Conservation (phyloP, 2,113 vertebrate genomes). For the Platichthys flesus region DNA sequence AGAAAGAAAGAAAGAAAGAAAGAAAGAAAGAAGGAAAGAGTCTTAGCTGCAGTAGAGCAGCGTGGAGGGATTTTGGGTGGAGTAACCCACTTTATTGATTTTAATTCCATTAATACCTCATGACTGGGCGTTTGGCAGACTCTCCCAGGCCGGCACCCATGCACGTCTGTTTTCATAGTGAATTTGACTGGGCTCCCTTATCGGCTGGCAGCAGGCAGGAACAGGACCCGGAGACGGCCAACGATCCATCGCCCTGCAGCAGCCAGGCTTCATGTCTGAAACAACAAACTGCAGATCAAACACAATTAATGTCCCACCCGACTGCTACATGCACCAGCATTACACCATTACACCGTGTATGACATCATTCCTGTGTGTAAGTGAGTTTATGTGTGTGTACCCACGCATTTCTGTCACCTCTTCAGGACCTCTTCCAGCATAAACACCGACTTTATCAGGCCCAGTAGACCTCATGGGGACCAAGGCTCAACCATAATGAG, state of each 20-base stretch:
- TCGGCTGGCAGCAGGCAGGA: constrained; percentile 74
- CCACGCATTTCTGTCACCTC: not conserved
- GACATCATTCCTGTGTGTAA: constrained; percentile 28
- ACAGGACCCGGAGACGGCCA: constrained; percentile 42
- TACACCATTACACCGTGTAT: constrained; percentile 13
- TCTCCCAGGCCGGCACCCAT: constrained; percentile 34
- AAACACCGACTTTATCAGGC: no score
- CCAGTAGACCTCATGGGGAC: no score
- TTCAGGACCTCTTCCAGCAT: no score
- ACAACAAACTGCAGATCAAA: constrained; percentile 66
- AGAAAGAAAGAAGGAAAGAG: not conserved
- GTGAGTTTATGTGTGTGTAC: not conserved
- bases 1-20: not conserved
- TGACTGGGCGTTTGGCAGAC: constrained; percentile 52
- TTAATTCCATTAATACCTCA: constrained; percentile 73
- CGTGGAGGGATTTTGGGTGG: constrained; percentile 30
- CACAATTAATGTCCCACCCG: constrained; percentile 41
- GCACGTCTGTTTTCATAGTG: constrained; percentile 58
- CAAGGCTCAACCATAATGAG: no score
- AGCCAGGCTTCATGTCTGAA: constrained; percentile 52
- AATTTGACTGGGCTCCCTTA: constrained; percentile 68
- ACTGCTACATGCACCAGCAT: not conserved
- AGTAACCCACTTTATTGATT: constrained; percentile 68
- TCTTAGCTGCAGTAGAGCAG: constrained; percentile 4
- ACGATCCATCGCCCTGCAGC: constrained; percentile 46